Base-by-base conservation (phyloP, 1,140 invertebrate genomes). In the Dinoponera quadriceps region DNA sequence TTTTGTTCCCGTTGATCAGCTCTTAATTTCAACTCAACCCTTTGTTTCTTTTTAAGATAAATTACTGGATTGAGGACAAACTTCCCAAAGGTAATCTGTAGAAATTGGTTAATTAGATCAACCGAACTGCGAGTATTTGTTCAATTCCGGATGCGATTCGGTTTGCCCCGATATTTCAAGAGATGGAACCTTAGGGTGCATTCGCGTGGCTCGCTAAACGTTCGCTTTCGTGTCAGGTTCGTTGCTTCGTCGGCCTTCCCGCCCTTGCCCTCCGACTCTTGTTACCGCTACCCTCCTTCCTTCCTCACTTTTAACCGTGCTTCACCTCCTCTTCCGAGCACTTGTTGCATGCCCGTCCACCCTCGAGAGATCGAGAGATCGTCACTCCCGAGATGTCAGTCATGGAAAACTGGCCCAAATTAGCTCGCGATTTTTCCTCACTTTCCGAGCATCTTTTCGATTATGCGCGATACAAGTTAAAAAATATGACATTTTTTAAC, bases 311-410 rank as follows among this genome's bases (percentile, higher is more conserved):
- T 87, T 75, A 87, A 87, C 87, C 57, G 84, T 63, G 78, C 62
- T 85, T 83, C 55, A 72, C 83, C 88, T 90, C 84, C 84, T 80
- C 86, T 90, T 89, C 74, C 84, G 84, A 84, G 84, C 89, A 90
- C 89, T 90, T 90, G 89, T 90, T 90, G 89, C 89, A 88, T 85
- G 80, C 59, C 74, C 75, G 72, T 82, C 25, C 63, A 80, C 66
- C 75, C 69, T 57, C 59, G 59, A 59, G 57, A 86, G 78, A 73
- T 73, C 68, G 78, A 33, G 78, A 74, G 38, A 82, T 74, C 65
- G 65, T 85, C 55, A 73, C 25, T 66, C 27, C 54, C 49, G 65
- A 80, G 18, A 80, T 29, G 22, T 4, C 44, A 22, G 25, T 59
- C 38, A 44, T 44, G 38, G 38, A 44, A 44, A 44, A 9, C 38